phyloP scores from a whole-genome alignment of 2,797 vertebrate genomes.

The Arremon brunneinucha region DNA sequence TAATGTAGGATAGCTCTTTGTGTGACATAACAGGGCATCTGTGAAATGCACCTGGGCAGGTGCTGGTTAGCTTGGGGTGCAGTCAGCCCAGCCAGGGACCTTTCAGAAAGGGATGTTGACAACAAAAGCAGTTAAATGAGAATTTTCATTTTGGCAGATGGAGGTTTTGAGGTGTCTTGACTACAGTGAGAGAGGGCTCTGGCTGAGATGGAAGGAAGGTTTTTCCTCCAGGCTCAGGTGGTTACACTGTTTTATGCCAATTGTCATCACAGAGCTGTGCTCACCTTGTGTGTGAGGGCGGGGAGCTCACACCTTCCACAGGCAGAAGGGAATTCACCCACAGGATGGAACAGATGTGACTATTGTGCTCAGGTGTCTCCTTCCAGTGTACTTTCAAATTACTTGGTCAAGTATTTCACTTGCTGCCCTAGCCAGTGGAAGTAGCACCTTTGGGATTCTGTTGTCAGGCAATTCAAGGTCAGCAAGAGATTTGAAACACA shows the following conservation, averaged over 20 bases:
- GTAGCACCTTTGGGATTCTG: neutral
- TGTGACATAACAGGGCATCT: neutral
- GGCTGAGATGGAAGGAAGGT: neutral
- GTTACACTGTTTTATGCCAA: rapidly evolving
- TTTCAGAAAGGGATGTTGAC: neutral
- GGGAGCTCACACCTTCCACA: neutral
- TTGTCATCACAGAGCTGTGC: neutral
- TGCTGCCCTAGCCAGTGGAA: neutral
- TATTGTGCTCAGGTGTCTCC: neutral
- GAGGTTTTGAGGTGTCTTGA: neutral
- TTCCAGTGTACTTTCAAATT: neutral
- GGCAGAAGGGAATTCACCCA: neutral
- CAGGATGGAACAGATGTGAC: rapidly evolving
- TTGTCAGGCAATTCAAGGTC: neutral
- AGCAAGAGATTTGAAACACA: neutral
- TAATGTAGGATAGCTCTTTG: rapidly evolving
- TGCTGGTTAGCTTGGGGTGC: neutral
- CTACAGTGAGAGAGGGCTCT: neutral
- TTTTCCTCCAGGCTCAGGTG: neutral
- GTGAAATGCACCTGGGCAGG: neutral
- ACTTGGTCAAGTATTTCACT: neutral
- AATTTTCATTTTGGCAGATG: neutral
- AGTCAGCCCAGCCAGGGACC: neutral
- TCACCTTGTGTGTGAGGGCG: neutral
- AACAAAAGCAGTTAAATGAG: neutral